Evolutionary conservation across 2,113 vertebrate genomes (phyloP).

Genomic region (Pomatorhinus ruficollis): DNA sequence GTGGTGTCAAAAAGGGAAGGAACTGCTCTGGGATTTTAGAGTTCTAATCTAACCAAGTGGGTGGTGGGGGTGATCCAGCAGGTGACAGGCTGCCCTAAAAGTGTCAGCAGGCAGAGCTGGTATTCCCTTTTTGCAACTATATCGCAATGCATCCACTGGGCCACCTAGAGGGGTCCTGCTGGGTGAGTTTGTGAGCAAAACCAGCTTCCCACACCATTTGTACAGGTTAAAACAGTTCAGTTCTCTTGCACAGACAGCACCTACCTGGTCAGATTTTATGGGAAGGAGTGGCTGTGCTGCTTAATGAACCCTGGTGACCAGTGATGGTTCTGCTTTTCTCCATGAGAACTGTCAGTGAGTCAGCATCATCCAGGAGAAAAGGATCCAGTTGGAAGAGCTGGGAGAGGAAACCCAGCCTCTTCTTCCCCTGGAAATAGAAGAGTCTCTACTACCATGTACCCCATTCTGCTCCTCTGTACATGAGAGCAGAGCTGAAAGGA

Average conservation of each 20-base stretch:
- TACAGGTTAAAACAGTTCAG: not conserved
- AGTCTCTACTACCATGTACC: not conserved
- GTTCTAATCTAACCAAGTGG: not conserved
- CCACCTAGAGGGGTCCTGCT: fast-evolving
- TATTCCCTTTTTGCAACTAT: not conserved
- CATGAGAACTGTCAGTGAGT: not conserved
- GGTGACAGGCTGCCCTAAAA: not conserved
- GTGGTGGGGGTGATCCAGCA: not conserved
- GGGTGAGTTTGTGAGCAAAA: not conserved
- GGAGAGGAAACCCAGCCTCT: not conserved
- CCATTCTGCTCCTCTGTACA: not conserved
- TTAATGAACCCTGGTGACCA: not conserved
- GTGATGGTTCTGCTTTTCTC: not conserved
- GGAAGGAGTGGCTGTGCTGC: not conserved
- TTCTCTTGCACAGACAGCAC: not conserved
- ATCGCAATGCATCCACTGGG: too few relatives aligned
- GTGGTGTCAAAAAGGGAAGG: not conserved
- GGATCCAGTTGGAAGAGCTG: not conserved
- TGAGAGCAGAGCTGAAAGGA: not conserved
- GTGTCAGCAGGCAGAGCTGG: not conserved
- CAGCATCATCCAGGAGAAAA: not conserved
- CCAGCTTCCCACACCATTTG: not conserved
- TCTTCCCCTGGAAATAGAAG: not conserved
- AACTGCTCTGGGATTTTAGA: not conserved
- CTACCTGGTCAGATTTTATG: not conserved